These are phyloP conservation scores for Setipinna tenuifilis DNA, from an alignment of 2,797 vertebrate genomes.

Conservation along the genomic window DNA sequence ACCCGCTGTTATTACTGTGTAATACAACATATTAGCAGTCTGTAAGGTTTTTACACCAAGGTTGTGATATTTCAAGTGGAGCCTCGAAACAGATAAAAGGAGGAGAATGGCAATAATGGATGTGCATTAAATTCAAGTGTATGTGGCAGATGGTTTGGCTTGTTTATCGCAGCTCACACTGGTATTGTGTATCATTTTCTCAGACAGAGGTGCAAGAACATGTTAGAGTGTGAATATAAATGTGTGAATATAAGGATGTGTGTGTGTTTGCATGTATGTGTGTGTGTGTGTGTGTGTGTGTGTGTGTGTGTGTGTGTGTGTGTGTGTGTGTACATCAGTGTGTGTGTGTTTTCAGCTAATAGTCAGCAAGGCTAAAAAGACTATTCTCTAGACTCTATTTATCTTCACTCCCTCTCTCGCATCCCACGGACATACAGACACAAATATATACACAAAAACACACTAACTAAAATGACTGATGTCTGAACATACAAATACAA, in stretches of 20 bases:
- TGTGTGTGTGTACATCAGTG: background rate
- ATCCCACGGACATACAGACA: background rate
- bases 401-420: background rate
- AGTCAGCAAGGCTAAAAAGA: background rate
- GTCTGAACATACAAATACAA: no score
- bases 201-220: background rate
- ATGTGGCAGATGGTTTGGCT: background rate
- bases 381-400: background rate
- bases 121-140: background rate
- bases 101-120: background rate
- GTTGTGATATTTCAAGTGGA: background rate
- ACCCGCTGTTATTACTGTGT: background rate
- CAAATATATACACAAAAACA: background rate
- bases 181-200: background rate
- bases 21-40: background rate
- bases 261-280: background rate
- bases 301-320: constrained; percentile 26
- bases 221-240: background rate
- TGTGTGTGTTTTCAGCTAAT: no score
- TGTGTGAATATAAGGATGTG: background rate
- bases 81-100: background rate
- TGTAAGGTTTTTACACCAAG: background rate
- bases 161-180: background rate
- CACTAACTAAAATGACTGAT: no score
- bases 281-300: constrained; percentile 26